These are phyloP conservation scores for Drepana falcataria DNA, from an alignment of 2,888 invertebrate species.

Conservation along the genomic window DNA sequence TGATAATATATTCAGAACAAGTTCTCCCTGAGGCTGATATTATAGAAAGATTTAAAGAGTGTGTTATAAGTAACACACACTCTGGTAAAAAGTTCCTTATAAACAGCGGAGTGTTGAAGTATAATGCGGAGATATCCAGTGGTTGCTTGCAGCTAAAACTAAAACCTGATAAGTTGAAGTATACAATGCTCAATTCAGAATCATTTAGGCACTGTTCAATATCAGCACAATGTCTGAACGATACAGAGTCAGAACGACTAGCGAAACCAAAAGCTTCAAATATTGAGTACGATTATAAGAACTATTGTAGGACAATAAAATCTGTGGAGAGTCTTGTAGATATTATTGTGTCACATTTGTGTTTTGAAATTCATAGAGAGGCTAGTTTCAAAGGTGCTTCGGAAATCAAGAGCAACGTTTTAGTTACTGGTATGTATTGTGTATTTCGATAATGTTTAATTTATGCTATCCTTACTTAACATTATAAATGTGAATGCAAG, in stretches of 20 bases:
- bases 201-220: conserved; percentile 73
- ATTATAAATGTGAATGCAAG: too few species aligned
- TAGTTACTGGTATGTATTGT: conserved; percentile 55
- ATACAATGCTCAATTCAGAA: conserved; percentile 70
- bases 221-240: conserved; percentile 50
- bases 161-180: conserved; percentile 65
- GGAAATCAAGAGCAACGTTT: conserved; percentile 65
- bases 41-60: conserved; percentile 70
- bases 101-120: conserved; percentile 72
- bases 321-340: conserved; percentile 62
- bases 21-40: conserved; percentile 47
- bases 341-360: conserved; percentile 50
- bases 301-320: conserved; percentile 72
- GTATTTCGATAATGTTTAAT: neutral
- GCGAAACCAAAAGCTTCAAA: conserved; percentile 40
- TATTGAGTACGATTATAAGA: conserved; percentile 58
- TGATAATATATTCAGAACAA: conserved; percentile 64
- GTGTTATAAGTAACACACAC: conserved; percentile 68
- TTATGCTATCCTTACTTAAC: too few species aligned
- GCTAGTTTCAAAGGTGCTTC: conserved; percentile 59
- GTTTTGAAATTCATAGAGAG: conserved; percentile 65
- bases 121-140: conserved; percentile 52
- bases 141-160: conserved; percentile 62
- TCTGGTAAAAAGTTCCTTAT: conserved; percentile 73
- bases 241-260: conserved; percentile 42